Evolutionary conservation across 2,797 vertebrate genomes (phyloP).

Genomic region (Crax fasciolata): DNA sequence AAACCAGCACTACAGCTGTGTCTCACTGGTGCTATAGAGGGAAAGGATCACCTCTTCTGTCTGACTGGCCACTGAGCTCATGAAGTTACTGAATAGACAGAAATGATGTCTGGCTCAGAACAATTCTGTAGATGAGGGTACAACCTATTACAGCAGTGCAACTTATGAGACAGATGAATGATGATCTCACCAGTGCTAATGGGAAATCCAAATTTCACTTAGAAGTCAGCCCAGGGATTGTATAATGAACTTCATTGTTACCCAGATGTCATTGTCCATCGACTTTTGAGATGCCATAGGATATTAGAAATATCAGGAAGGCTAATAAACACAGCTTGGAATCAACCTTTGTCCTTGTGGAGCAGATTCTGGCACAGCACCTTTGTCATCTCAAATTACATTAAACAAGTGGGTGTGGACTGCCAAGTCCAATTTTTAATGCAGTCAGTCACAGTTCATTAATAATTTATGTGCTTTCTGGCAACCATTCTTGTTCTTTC

Average conservation of each 20-base stretch:
- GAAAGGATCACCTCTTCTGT: neutral
- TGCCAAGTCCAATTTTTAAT: neutral
- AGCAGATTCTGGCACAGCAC: neutral
- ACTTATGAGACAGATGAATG: neutral
- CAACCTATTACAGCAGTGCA: fast-evolving
- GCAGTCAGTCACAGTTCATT: neutral
- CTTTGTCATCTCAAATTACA: neutral
- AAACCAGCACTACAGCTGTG: neutral
- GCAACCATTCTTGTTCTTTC: neutral
- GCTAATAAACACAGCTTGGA: neutral
- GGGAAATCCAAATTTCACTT: neutral
- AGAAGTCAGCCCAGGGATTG: neutral
- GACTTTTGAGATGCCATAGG: neutral
- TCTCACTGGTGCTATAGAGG: neutral
- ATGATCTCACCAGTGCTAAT: neutral
- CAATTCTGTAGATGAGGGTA: neutral
- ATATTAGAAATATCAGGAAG: neutral
- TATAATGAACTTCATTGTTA: neutral
- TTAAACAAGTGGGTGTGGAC: neutral
- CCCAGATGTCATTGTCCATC: fast-evolving
- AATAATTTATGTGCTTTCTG: neutral
- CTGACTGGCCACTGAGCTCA: neutral
- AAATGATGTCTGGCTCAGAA: neutral
- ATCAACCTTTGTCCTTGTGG: neutral
- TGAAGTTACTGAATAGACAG: neutral